These are phyloP conservation scores for Volucella inflata DNA, from an alignment of 2,888 invertebrate species.

Conservation along the genomic window DNA sequence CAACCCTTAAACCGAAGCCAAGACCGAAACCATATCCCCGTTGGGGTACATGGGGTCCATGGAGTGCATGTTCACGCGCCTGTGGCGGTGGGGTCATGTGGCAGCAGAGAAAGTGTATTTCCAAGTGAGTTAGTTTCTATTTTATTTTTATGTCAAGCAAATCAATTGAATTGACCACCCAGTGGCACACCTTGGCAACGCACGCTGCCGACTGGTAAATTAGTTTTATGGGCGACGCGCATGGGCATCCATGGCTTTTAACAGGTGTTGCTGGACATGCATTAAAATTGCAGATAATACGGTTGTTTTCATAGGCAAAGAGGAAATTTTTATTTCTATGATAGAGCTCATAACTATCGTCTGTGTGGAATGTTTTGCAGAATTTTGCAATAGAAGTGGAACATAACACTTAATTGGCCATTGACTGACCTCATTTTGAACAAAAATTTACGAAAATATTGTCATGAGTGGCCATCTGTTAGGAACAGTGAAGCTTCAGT, in stretches of 20 bases:
- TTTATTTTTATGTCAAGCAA: constrained; percentile 22
- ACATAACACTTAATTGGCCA: not conserved
- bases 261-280: constrained; percentile 55
- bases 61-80: constrained; percentile 91
- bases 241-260: constrained; percentile 45
- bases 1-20: constrained; percentile 76
- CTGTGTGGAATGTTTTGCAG: not conserved
- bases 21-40: constrained; percentile 82
- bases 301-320: constrained; percentile 23
- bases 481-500: too few species aligned
- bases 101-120: constrained; percentile 82
- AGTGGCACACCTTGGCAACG: constrained; percentile 49
- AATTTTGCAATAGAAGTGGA: not conserved
- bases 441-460: too few species aligned
- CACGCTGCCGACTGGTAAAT: constrained; percentile 24
- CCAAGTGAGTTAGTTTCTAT: constrained; percentile 78
- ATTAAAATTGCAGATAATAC: constrained; percentile 63
- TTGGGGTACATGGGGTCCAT: constrained; percentile 93
- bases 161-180: constrained; percentile 56
- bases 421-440: not conserved
- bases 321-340: constrained; percentile 3
- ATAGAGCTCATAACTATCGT: constrained; percentile 19
- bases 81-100: constrained; percentile 91
- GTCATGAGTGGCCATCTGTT: too few species aligned
- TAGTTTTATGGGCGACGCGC: constrained; percentile 61